Evolutionary conservation across 2,888 invertebrate species (phyloP).

Genomic region (Chorisops tibialis): DNA sequence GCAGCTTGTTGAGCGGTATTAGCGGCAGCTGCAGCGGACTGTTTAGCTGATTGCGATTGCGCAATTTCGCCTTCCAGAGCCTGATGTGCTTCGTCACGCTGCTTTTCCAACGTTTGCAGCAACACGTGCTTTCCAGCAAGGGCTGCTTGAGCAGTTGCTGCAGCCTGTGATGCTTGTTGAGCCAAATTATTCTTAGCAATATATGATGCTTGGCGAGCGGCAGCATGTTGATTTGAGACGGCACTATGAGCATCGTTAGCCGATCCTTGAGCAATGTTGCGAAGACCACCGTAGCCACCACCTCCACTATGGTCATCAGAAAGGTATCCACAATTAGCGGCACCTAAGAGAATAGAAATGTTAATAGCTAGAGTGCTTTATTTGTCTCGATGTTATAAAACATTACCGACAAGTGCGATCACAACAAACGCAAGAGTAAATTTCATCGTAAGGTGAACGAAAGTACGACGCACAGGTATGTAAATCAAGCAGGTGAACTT

Average conservation of each 20-base stretch:
- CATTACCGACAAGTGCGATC: slow-evolving; percentile 3
- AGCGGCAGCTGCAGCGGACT: background rate
- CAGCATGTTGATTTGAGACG: slow-evolving; percentile 8
- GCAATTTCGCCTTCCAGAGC: slow-evolving; percentile 2
- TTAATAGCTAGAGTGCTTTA: background rate
- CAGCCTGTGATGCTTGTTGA: slow-evolving; percentile 10
- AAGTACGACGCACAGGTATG: background rate
- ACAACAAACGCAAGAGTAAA: slow-evolving; percentile 3
- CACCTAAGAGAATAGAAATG: background rate
- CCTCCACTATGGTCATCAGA: slow-evolving; percentile 52
- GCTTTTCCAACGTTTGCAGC: slow-evolving; percentile 6
- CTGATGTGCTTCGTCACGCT: slow-evolving; percentile 4
- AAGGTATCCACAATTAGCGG: slow-evolving; percentile 55
- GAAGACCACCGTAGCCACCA: slow-evolving; percentile 1
- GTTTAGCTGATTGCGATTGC: slow-evolving; percentile 7
- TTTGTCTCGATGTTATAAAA: background rate
- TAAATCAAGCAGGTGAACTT: background rate
- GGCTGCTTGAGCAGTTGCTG: slow-evolving; percentile 9
- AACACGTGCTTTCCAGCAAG: slow-evolving; percentile 7
- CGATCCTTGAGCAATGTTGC: slow-evolving; percentile 9
- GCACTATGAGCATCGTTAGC: slow-evolving; percentile 2
- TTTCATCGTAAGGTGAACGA: background rate
- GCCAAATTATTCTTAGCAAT: slow-evolving; percentile 11
- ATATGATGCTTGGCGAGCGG: slow-evolving; percentile 7
- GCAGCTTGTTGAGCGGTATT: slow-evolving; percentile 9